These are phyloP conservation scores for Sternarchorhynchus goeldii DNA, from an alignment of 2,797 vertebrate genomes.

Conservation along the genomic window DNA sequence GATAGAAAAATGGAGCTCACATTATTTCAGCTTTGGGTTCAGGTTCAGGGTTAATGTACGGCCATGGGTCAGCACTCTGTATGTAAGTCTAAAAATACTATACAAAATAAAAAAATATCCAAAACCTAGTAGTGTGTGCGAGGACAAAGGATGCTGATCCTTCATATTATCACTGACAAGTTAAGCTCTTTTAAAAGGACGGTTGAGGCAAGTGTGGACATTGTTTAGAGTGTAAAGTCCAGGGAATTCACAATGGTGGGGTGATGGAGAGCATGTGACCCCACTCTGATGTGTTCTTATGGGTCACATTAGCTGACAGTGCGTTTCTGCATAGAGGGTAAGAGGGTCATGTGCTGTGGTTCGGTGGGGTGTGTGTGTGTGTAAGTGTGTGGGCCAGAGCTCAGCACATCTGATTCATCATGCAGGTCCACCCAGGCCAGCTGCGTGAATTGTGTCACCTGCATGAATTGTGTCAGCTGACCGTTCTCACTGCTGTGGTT, in stretches of 20 bases:
- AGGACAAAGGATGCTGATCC: background rate
- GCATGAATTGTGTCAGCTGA: conserved; percentile 76
- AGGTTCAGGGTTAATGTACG: background rate
- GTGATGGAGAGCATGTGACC: conserved; percentile 14
- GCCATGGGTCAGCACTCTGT: background rate
- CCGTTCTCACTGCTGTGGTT: conserved; percentile 73
- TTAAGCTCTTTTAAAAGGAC: background rate
- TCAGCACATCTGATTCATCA: conserved; percentile 90
- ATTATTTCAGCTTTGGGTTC: background rate
- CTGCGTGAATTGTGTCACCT: conserved; percentile 79
- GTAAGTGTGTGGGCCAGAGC: conserved; percentile 61
- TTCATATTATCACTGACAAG: background rate
- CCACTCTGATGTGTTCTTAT: conserved; percentile 47
- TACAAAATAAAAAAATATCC: too few species aligned
- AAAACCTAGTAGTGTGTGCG: background rate
- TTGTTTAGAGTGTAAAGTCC: conserved; percentile 14
- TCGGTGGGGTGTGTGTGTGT: conserved; percentile 57
- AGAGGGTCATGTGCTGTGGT: conserved; percentile 68
- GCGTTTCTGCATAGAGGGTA: conserved; percentile 72
- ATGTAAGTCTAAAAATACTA: too few species aligned
- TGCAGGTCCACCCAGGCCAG: conserved; percentile 79
- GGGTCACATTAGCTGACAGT: conserved; percentile 70
- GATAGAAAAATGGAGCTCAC: background rate
- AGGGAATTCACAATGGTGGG: conserved; percentile 7
- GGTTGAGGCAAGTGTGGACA: background rate